Conservation (phyloP, 1,140 invertebrate genomes). For the Ladona fulva region DNA sequence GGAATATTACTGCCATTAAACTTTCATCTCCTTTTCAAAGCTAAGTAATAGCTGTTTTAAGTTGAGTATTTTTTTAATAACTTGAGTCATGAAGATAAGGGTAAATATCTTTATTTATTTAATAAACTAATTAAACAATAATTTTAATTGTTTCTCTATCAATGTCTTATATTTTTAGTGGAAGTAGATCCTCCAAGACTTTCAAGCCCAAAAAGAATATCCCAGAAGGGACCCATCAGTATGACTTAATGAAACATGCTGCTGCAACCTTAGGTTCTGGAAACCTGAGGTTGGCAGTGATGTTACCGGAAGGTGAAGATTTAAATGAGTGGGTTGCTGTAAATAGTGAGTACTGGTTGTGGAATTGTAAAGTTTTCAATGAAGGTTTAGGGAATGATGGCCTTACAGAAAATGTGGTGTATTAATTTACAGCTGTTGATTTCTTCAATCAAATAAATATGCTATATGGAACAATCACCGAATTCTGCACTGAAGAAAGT, state of each 20-base stretch:
- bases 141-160: no score
- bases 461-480: constrained; percentile 98
- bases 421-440: constrained; percentile 76
- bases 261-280: constrained; percentile 96
- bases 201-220: constrained; percentile 99
- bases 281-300: constrained; percentile 89
- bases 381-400: neutral
- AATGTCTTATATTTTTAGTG: constrained; percentile 41
- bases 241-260: constrained; percentile 99
- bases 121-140: no score
- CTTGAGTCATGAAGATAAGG: no score
- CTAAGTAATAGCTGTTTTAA: no score
- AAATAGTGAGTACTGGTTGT: constrained; percentile 68
- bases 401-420: neutral
- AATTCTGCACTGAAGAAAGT: constrained; percentile 96
- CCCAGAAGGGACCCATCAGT: constrained; percentile 96
- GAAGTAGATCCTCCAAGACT: constrained; percentile 86
- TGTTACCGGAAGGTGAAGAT: constrained; percentile 97
- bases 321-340: constrained; percentile 99
- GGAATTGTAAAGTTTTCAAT: constrained; percentile 19
- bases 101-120: no score
- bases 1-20: no score
- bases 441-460: constrained; percentile 99
- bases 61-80: no score
- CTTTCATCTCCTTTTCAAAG: no score